phyloP scores from a whole-genome alignment of 2,888 invertebrate species.

The Metallyticus violacea region DNA sequence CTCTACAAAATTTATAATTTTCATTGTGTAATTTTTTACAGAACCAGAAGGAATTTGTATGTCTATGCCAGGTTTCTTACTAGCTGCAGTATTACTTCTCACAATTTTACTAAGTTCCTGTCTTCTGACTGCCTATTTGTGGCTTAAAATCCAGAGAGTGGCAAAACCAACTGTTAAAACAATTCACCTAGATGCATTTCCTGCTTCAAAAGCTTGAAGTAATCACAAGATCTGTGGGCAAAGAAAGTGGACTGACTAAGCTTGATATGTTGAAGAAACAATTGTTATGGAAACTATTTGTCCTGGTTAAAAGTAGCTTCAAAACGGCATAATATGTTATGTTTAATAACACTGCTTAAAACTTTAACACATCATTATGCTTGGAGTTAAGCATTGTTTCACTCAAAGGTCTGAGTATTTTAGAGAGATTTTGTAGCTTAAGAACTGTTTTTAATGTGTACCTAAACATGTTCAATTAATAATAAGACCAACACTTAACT shows the following conservation, averaged over 20 bases:
- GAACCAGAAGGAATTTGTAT: conserved; percentile 56
- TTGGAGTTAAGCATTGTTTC: too few relatives aligned
- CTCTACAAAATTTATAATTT: conserved; percentile 2
- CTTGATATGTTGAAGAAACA: neutral
- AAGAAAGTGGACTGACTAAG: neutral
- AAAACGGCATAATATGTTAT: neutral
- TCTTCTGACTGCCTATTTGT: conserved; percentile 53
- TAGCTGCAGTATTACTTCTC: conserved; percentile 59
- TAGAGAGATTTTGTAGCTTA: too few relatives aligned
- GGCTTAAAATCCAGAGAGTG: conserved; percentile 40
- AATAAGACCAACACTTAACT: too few relatives aligned
- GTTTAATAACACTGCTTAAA: too few relatives aligned
- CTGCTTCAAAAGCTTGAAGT: neutral
- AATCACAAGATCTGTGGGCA: neutral
- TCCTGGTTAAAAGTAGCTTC: neutral
- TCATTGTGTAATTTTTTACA: neutral
- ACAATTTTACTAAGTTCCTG: conserved; percentile 58
- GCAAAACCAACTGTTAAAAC: neutral
- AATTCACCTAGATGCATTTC: conserved; percentile 2
- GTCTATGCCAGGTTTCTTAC: conserved; percentile 61
- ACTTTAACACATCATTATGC: too few relatives aligned
- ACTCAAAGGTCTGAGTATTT: too few relatives aligned
- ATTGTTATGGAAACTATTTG: neutral
- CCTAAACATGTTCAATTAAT: too few relatives aligned
- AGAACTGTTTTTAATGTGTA: too few relatives aligned